Evolutionary conservation across 2,888 invertebrate genomes (phyloP).

Genomic region (Rhingia campestris): DNA sequence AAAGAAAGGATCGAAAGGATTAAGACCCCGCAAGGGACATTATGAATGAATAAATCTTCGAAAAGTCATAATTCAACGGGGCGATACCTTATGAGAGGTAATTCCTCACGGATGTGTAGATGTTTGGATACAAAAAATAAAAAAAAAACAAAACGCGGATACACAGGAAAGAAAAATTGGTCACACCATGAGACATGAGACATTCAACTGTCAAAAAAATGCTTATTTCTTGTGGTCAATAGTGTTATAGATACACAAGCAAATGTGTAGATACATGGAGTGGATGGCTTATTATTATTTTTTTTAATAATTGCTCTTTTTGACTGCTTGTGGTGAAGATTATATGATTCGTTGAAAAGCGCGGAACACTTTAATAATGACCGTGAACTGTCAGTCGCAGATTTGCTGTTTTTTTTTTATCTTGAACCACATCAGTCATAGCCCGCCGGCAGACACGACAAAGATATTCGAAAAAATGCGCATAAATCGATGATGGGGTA

Average conservation of each 20-base stretch:
- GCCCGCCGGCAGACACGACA: neutral
- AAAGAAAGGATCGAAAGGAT: constrained; percentile 59
- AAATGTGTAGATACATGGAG: neutral
- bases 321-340: constrained; percentile 31
- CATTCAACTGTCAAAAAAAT: constrained; percentile 66
- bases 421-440: constrained; percentile 58
- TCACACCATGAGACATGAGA: constrained; percentile 63
- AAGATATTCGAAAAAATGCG: neutral
- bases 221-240: constrained; percentile 53
- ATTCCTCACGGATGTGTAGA: constrained; percentile 15
- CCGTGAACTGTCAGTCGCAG: constrained; percentile 42
- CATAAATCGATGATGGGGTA: constrained; percentile 51
- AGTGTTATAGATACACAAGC: constrained; percentile 13
- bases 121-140: neutral
- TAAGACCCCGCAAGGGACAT: constrained; percentile 70
- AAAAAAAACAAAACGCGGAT: neutral
- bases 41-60: constrained; percentile 73
- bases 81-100: constrained; percentile 33
- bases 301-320: constrained; percentile 49
- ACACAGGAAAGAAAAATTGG: constrained; percentile 63
- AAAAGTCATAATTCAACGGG: constrained; percentile 65
- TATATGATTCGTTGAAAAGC: constrained; percentile 31
- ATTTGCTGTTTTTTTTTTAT: constrained; percentile 9
- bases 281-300: neutral
- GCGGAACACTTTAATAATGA: constrained; percentile 35